A percentile compares a stretch with the other conserved stretches of the same genome.
phyloP scores from a whole-genome alignment of 53 echinoderm and acorn worm species.

The Zoroaster sp. region DNA sequence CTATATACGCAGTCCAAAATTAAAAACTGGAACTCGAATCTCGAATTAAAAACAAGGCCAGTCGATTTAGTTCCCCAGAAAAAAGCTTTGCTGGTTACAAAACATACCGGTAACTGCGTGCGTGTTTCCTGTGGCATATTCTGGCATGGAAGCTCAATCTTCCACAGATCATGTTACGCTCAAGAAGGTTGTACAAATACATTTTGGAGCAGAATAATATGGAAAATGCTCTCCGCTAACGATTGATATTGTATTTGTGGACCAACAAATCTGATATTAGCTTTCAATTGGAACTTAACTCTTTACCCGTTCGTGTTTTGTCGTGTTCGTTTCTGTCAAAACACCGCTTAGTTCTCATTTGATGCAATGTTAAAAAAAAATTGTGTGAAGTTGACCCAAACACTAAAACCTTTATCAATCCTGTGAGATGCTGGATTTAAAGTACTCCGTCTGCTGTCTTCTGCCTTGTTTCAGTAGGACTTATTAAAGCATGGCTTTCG shows the following conservation, averaged over 20 bases:
- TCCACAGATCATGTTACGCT: background rate
- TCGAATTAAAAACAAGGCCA: background rate
- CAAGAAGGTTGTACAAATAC: background rate
- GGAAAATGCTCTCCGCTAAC: background rate
- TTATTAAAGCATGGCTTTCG: too few species aligned
- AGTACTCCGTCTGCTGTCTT: too few species aligned
- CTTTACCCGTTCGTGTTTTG: background rate
- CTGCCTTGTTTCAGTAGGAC: too few species aligned
- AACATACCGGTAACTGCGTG: too few species aligned
- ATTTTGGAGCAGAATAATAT: background rate
- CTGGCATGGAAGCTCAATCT: background rate
- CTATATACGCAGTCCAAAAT: too few species aligned
- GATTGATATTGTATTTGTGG: background rate
- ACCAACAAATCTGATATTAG: background rate
- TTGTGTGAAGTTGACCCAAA: too few species aligned
- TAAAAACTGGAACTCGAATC: background rate
- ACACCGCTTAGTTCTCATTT: background rate
- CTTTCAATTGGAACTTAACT: background rate
- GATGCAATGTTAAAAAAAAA: too few species aligned
- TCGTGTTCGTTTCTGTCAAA: background rate
- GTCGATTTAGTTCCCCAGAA: background rate
- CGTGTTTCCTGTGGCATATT: too few species aligned
- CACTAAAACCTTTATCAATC: too few species aligned
- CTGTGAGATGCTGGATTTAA: too few species aligned
- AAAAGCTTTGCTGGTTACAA: too few species aligned